Percentiles rank a stretch among this genome's conserved stretches.
Conservation (phyloP, 2,797 vertebrate species). For the Centroberyx gerrardi region DNA sequence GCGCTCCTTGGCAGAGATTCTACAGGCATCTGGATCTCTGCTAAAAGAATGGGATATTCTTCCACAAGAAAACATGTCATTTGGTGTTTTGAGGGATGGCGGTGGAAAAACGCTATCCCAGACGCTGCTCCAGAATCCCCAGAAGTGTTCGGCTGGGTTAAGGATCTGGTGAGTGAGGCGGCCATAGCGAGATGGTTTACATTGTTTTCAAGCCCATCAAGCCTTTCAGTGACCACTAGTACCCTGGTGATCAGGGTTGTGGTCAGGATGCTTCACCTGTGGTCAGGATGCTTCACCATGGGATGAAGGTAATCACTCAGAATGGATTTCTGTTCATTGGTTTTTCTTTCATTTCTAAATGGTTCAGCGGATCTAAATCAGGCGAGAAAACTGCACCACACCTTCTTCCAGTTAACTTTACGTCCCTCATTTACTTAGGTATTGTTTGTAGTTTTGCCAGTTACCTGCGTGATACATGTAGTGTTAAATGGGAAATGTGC, state of each 20-base stretch:
- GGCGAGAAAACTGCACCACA: not conserved
- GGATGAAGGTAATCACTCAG: not conserved
- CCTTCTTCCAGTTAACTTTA: not conserved
- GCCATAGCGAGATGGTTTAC: constrained; percentile 1
- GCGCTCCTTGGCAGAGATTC: not conserved
- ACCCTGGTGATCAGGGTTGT: not conserved
- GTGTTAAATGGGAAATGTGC: constrained; percentile 21
- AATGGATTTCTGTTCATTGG: not conserved
- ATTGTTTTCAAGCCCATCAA: not conserved
- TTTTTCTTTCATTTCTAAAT: not conserved
- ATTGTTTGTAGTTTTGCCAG: constrained; percentile 12
- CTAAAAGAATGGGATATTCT: not conserved
- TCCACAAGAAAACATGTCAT: not conserved
- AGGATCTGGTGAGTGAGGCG: not conserved
- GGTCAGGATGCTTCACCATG: not conserved
- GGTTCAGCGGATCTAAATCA: not conserved
- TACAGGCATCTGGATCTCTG: not conserved
- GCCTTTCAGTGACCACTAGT: not conserved
- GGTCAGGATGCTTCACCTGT: no score
- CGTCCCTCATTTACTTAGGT: not conserved
- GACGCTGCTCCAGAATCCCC: not conserved
- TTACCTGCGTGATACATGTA: constrained; percentile 6
- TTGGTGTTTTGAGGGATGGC: constrained; percentile 3
- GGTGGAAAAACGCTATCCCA: not conserved
- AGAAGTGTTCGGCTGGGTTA: not conserved